These are phyloP conservation scores for Metopia argyrocephala DNA, from an alignment of 2,888 invertebrate genomes.

Conservation along the genomic window DNA sequence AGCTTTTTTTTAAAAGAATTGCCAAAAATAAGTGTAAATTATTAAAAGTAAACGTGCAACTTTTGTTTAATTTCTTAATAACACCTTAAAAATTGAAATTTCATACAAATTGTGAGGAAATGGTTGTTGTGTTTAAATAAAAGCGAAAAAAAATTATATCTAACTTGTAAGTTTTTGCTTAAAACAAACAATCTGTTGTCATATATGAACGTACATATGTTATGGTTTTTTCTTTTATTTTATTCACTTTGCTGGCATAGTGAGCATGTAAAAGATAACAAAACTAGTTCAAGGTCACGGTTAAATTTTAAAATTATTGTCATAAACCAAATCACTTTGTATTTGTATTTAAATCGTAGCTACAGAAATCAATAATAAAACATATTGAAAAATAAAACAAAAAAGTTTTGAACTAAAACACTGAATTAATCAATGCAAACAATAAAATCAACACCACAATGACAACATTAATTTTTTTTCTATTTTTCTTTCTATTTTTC, in stretches of 20 bases:
- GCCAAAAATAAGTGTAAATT: neutral
- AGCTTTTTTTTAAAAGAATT: neutral
- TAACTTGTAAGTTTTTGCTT: too few species aligned
- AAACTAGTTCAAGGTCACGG: slow-evolving; percentile 64
- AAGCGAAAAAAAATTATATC: too few species aligned
- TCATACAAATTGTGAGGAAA: neutral
- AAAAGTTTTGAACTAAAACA: neutral
- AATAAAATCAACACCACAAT: neutral
- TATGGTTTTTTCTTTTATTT: too few species aligned
- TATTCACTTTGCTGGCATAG: too few species aligned
- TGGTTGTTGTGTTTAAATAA: neutral
- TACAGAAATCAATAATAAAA: neutral
- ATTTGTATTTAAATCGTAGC: slow-evolving; percentile 46
- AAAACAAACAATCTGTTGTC: too few species aligned
- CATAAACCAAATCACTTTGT: slow-evolving; percentile 22
- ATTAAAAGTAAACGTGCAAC: neutral
- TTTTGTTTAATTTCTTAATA: neutral
- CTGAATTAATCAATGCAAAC: neutral
- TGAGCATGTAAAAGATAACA: slow-evolving; percentile 6
- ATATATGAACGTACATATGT: too few species aligned
- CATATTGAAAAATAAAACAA: neutral
- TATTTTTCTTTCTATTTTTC: neutral
- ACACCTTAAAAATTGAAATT: too few species aligned
- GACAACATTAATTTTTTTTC: neutral
- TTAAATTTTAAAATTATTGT: slow-evolving; percentile 41